These are phyloP conservation scores for Stegophylla sp. DNA, from an alignment of 2,888 invertebrate species.

Conservation along the genomic window DNA sequence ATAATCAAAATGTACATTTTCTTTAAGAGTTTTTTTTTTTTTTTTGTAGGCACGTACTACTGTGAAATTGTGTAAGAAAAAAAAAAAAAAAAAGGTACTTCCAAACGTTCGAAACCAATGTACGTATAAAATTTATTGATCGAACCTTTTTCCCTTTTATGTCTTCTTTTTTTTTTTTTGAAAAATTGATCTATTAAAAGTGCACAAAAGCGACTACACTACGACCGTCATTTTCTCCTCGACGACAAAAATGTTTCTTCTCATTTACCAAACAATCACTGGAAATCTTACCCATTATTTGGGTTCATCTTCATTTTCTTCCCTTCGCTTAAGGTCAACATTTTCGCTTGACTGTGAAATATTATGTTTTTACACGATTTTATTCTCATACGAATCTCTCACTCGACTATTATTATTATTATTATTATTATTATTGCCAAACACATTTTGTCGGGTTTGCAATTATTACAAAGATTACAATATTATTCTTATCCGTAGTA, in stretches of 20 bases:
- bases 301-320: constrained; percentile 17
- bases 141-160: constrained; percentile 11
- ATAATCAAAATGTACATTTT: too few relatives aligned
- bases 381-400: not conserved
- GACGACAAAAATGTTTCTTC: constrained; percentile 22
- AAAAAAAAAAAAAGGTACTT: constrained; percentile 9
- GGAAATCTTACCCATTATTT: constrained; percentile 34
- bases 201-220: constrained; percentile 39
- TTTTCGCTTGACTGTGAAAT: not conserved
- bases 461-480: too few relatives aligned
- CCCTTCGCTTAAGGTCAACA: not conserved
- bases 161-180: constrained; percentile 23
- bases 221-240: constrained; percentile 25
- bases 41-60: too few relatives aligned
- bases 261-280: constrained; percentile 34
- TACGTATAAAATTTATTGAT: constrained; percentile 31
- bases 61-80: not conserved
- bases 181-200: constrained; percentile 42
- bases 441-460: too few relatives aligned
- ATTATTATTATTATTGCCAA: too few relatives aligned
- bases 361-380: not conserved
- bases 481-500: too few relatives aligned
- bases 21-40: too few relatives aligned
- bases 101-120: not conserved
- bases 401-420: not conserved